Evolutionary conservation across 35 echinoderm and acorn worm species (phyloP).

Genomic region (Lytechinus pictus): DNA sequence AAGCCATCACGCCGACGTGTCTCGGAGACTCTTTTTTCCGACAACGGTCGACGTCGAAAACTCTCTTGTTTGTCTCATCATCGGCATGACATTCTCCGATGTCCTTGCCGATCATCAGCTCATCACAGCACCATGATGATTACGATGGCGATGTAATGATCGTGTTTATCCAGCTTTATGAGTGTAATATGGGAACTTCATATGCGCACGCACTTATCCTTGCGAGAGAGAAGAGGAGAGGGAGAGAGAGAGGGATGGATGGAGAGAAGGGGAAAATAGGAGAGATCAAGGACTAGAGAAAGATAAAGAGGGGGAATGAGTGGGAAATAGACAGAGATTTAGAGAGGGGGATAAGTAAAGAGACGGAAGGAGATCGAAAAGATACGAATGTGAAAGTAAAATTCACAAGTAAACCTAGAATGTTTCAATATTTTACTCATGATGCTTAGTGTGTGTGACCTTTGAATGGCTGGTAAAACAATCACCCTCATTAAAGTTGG

Average conservation of each 20-base stretch:
- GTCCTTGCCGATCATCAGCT: neutral
- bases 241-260: neutral
- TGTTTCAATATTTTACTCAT: neutral
- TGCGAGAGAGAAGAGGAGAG: neutral
- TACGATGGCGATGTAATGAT: neutral
- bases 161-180: neutral
- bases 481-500: neutral
- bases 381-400: neutral
- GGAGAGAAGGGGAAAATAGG: neutral
- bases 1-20: neutral
- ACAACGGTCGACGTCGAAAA: neutral
- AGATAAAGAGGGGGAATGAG: neutral
- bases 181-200: neutral
- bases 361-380: neutral
- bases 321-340: neutral
- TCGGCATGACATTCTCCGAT: neutral
- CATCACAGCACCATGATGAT: neutral
- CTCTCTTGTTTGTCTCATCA: neutral
- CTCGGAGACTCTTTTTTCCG: neutral
- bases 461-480: neutral
- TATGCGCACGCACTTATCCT: neutral
- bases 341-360: neutral
- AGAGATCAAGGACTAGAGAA: neutral
- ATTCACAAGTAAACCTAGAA: neutral
- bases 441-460: neutral